These are phyloP conservation scores for Zingel zingel DNA, from an alignment of 2,113 vertebrate species.

Conservation along the genomic window DNA sequence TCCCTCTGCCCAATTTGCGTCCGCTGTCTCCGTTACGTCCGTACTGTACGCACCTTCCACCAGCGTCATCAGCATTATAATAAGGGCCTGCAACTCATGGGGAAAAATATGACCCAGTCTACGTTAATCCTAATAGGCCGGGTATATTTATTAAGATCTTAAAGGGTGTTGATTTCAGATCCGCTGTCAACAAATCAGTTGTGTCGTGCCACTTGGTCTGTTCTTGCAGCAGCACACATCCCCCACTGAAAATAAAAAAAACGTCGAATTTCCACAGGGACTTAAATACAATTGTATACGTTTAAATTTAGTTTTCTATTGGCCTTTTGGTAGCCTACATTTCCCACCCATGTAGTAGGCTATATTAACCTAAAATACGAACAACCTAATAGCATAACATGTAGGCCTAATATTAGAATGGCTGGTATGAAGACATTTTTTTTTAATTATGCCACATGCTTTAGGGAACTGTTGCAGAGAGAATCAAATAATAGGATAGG, in stretches of 20 bases:
- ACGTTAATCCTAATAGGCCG: slow-evolving; percentile 21
- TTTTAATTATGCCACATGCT: background rate
- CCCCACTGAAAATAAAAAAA: background rate
- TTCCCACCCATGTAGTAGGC: background rate
- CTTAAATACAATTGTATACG: background rate
- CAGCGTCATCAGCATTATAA: slow-evolving; percentile 76
- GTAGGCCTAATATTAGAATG: too few species aligned
- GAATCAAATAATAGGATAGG: background rate
- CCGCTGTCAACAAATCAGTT: background rate
- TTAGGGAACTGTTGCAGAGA: background rate
- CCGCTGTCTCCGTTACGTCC: slow-evolving; percentile 83
- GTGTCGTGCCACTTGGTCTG: background rate
- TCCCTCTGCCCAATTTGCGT: slow-evolving; percentile 77
- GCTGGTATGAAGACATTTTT: background rate
- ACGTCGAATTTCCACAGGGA: background rate
- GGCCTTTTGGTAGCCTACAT: background rate
- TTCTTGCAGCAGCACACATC: background rate
- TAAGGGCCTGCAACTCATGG: slow-evolving; percentile 56
- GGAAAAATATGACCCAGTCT: slow-evolving; percentile 56
- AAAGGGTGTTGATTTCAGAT: background rate
- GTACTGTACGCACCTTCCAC: slow-evolving; percentile 60
- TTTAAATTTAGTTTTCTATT: background rate
- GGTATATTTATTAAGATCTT: background rate
- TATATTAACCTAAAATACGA: background rate
- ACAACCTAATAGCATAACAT: background rate